Evolutionary conservation across 2,797 vertebrate species (phyloP).

Genomic region (Monodelphis domestica): DNA sequence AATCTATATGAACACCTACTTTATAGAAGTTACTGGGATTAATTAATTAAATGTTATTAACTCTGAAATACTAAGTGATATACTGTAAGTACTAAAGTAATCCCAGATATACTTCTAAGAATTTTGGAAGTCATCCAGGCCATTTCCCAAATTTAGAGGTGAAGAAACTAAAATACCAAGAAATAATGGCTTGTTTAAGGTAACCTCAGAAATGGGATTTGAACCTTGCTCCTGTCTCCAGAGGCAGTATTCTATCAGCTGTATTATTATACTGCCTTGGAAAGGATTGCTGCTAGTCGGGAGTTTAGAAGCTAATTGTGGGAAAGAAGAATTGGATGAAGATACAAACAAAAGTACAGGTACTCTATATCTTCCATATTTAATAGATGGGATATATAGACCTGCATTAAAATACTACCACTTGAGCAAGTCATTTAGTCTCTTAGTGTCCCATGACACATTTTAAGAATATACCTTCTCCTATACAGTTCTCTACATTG

Average conservation of each 20-base stretch:
- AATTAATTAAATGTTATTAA: background rate
- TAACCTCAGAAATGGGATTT: background rate
- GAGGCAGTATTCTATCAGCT: background rate
- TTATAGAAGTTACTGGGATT: background rate
- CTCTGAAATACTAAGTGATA: background rate
- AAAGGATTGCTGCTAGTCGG: background rate
- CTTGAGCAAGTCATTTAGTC: background rate
- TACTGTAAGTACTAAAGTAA: background rate
- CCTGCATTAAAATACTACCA: background rate
- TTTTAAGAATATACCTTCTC: no score
- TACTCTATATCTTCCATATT: background rate
- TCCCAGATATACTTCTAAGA: background rate
- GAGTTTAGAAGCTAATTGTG: background rate
- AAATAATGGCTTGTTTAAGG: background rate
- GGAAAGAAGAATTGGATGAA: background rate
- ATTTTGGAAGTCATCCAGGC: background rate
- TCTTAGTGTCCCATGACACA: background rate
- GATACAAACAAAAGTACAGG: background rate
- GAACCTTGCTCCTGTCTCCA: background rate
- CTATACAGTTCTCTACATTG: background rate
- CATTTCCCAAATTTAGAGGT: background rate
- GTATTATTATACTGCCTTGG: background rate
- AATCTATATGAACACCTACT: background rate
- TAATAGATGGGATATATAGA: background rate
- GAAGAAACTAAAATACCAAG: background rate